Evolutionary conservation across 2,113 vertebrate species (phyloP), one percentile per base, ranked within the genome.

Genomic region (Myocastor coypus): DNA sequence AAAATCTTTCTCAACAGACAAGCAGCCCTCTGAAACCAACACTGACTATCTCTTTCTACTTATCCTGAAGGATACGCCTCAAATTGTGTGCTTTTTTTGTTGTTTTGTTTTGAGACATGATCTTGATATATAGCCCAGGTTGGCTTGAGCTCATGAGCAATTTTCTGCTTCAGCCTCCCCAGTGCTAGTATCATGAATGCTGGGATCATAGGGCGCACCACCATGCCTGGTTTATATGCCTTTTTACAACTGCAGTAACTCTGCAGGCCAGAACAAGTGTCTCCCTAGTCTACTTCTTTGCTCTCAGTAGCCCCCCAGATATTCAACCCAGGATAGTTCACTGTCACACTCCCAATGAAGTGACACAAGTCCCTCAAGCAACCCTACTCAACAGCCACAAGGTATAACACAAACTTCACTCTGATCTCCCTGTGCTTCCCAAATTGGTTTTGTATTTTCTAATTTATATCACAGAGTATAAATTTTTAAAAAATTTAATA

Each of bases 371-470:
- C n/a, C 30, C 34, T 75, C 10, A 28, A 80, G 68, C 69, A 52
- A 77, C 4, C 37, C 46, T 85, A 2, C n/a, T 85, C 63, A 24
- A 57, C 34, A 88, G 28, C 19, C 5, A 55, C 42, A 81, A 73
- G 19, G 84, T 20, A 9, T n/a, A 42, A 77, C 7, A 1, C 19
- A 85, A 32, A 61, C 1, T 83, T 40, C 46, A 52, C 61, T 94
- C 13, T 63, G 77, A 55, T 78, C 32, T 83, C 17, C 32, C 83
- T 1, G 5, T 12, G 55, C 40, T 3, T 32, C 2, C 3, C 59
- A 87, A 83, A 34, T 26, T 20, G 34, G 55, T 92, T 68, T 88
- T 92, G 68, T 71, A 85, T 91, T 96, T 96, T 97, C 86, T 94
- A 95, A 96, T 46, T 96, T 14, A 83, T 7, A 10, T 94, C 34